phyloP scores from a whole-genome alignment of 1,140 invertebrate species.

The Caenorhabditis brenneri region DNA sequence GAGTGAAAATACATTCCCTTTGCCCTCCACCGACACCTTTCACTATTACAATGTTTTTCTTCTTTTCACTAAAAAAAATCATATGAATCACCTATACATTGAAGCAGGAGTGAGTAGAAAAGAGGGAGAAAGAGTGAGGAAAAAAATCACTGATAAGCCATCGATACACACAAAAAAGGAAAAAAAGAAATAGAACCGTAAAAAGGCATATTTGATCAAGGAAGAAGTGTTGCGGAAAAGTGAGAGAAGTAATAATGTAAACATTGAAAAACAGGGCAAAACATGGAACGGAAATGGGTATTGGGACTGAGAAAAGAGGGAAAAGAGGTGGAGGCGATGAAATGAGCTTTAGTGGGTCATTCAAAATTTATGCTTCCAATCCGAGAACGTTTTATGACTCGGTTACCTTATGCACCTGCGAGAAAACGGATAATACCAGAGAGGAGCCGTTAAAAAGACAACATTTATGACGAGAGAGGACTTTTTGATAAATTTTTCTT shows the following conservation, averaged over 20 bases:
- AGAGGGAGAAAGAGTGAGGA: neutral
- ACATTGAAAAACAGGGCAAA: neutral
- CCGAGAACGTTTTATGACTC: constrained; percentile 12
- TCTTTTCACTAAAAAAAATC: neutral
- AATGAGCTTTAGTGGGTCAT: constrained; percentile 37
- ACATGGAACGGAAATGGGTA: neutral
- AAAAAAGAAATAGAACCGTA: neutral
- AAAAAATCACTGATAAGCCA: constrained; percentile 30
- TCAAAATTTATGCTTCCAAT: constrained; percentile 10
- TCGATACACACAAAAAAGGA: neutral
- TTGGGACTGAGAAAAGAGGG: neutral
- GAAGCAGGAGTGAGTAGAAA: neutral
- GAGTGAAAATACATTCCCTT: neutral
- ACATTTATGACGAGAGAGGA: neutral
- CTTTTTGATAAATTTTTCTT: too few relatives aligned
- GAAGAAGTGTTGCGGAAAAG: neutral
- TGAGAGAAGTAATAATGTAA: neutral
- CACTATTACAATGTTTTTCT: neutral
- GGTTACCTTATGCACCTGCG: constrained; percentile 4
- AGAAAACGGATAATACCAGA: neutral
- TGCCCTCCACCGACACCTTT: neutral
- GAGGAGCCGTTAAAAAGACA: neutral
- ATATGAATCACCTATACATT: neutral
- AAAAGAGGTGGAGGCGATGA: constrained; percentile 5
- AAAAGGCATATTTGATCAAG: constrained; percentile 9